Base-by-base conservation (phyloP, 2,797 vertebrate genomes). In the Clarias laeviceps region DNA sequence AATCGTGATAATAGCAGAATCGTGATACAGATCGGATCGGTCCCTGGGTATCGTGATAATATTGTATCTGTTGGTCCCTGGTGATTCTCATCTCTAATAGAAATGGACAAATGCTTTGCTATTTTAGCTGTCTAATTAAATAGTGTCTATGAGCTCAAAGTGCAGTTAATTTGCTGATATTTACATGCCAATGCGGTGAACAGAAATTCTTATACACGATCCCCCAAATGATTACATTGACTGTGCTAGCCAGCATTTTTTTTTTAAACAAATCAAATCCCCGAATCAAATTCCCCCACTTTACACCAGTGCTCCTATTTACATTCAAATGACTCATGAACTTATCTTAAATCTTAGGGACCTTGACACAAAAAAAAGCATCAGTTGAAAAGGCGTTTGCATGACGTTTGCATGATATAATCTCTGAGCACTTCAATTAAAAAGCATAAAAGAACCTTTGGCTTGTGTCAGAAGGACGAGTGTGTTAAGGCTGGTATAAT, bases 321-420 rank as follows among this genome's bases (percentile, higher is more conserved):
- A 85, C 37, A 70, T 80, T 56, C 72, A 78, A 82, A 68, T 82
- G 85, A 68, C 37, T 77, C 62, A 29, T 86, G 54, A 40, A 40
- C 50, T 77, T 86, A 40, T 76, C 80, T 86, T 45, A 86, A 64
- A 82, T 62, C 85, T 82, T 70, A 70, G 54, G 61, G 57, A 85
- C 54, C 70, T 66, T 82, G 84, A 14, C 45, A 50, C 45, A 50
- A 54, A 80, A 85, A 82, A 78, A 85, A 61, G 66, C 82, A 83
- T 83, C 82, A 74, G 82, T 83, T 83, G 69, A 83, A 62, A 83
- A 17, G 7, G 37, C n/a, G 5, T 83, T 83, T 83, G 82, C 82
- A 83, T 83, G 70, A 17, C 8, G 18, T 83, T 83, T 83, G 82
- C 82, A 83, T 81, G 79, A 81, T 83, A 72, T 62, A 6, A 83